Conservation (phyloP, 2,888 invertebrate species). For the Drosophila paranaensis region DNA sequence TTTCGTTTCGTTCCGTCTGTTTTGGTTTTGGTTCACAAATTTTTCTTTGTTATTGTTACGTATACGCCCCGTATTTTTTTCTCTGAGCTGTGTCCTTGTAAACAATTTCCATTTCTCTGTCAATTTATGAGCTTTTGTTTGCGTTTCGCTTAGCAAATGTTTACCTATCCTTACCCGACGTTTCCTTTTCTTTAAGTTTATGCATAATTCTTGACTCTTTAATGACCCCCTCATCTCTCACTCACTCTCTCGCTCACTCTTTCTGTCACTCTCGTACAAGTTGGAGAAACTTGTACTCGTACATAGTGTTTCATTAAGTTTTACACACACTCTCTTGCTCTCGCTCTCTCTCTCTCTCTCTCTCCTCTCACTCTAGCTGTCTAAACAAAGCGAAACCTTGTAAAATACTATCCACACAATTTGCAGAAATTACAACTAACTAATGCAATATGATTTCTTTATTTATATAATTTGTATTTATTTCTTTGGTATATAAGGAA, state of each 20-base stretch:
- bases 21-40: constrained; percentile 14
- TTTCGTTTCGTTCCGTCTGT: constrained; percentile 9
- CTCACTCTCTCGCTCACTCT: not conserved
- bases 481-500: constrained; percentile 36
- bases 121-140: constrained; percentile 77
- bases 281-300: constrained; percentile 36
- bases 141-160: constrained; percentile 77
- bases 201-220: constrained; percentile 69
- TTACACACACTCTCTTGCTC: constrained; percentile 17
- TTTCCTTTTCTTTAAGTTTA: constrained; percentile 42
- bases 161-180: constrained; percentile 52
- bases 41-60: constrained; percentile 43
- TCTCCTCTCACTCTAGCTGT: constrained; percentile 26
- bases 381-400: constrained; percentile 41
- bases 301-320: constrained; percentile 47
- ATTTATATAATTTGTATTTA: not conserved
- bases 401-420: constrained; percentile 36
- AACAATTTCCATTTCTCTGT: constrained; percentile 67
- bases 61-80: constrained; percentile 62
- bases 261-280: constrained; percentile 13
- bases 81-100: constrained; percentile 61
- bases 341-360: constrained; percentile 18
- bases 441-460: constrained; percentile 14
- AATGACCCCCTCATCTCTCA: constrained; percentile 44
- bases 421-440: constrained; percentile 26